phyloP scores from a whole-genome alignment of 1,140 invertebrate species.

The Radopholus similis region DNA sequence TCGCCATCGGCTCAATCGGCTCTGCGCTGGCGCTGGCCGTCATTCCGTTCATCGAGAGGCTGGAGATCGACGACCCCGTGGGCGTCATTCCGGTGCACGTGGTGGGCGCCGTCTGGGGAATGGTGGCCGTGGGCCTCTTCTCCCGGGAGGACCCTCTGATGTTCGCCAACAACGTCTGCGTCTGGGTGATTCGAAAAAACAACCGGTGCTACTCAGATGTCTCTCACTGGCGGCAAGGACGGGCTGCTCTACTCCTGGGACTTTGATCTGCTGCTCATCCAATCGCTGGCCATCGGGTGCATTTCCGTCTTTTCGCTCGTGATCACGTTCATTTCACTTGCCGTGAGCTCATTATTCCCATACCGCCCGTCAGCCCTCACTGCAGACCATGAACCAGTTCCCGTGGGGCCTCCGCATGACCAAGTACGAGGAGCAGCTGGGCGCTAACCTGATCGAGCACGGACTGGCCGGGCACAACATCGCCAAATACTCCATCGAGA shows the following conservation, averaged over 20 bases:
- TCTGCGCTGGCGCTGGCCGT: slow-evolving; percentile 47
- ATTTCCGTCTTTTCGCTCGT: slow-evolving; percentile 28
- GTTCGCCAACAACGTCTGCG: background rate
- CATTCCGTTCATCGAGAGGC: slow-evolving; percentile 56
- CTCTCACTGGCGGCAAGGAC: slow-evolving; percentile 28
- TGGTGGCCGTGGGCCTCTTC: slow-evolving; percentile 60
- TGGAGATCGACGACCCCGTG: slow-evolving; percentile 61
- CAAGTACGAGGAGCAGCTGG: slow-evolving; percentile 76
- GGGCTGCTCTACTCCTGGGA: slow-evolving; percentile 41
- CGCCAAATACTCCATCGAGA: slow-evolving; percentile 47
- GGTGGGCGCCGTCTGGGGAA: slow-evolving; percentile 59
- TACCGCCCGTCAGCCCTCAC: no score
- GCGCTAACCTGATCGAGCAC: slow-evolving; percentile 82
- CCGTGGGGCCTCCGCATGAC: slow-evolving; percentile 75
- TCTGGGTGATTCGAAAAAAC: background rate
- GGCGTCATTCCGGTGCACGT: slow-evolving; percentile 62
- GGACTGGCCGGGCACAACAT: slow-evolving; percentile 65
- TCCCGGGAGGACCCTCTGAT: slow-evolving; percentile 41
- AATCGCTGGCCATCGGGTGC: slow-evolving; percentile 23
- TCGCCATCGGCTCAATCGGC: slow-evolving; percentile 61
- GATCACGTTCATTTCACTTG: slow-evolving; percentile 34
- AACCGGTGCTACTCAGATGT: no score
- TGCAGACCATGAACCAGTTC: slow-evolving; percentile 71
- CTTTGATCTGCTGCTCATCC: slow-evolving; percentile 24
- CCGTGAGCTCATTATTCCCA: no score